Evolutionary conservation across 2,113 vertebrate genomes (phyloP).

Genomic region (Poicephalus meyeri): DNA sequence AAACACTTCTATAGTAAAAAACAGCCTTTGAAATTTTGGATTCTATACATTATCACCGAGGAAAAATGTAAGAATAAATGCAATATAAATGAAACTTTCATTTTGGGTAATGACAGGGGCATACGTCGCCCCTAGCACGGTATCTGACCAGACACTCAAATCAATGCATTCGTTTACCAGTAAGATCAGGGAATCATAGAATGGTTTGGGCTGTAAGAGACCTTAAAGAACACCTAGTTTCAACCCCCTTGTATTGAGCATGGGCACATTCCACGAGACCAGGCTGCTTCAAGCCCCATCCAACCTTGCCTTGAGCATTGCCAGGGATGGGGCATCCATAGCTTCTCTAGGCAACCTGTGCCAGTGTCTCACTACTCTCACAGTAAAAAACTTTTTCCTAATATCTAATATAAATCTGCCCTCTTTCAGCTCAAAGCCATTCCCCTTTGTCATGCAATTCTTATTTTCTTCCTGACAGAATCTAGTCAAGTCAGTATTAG

Average conservation of each 20-base stretch:
- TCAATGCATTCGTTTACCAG: neutral
- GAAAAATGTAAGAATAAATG: neutral
- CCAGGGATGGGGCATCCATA: neutral
- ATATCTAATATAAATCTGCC: neutral
- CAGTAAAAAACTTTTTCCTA: neutral
- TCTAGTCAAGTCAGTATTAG: neutral
- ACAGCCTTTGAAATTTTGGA: neutral
- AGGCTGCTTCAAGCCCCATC: neutral
- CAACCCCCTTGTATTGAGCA: neutral
- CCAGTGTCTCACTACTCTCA: neutral
- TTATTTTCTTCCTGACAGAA: neutral
- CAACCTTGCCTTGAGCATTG: neutral
- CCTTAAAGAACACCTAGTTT: neutral
- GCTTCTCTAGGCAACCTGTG: neutral
- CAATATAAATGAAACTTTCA: neutral
- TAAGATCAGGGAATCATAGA: neutral
- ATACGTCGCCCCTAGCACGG: neutral
- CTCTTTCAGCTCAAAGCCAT: neutral
- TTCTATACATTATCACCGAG: neutral
- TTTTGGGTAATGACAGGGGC: neutral
- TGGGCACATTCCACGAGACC: neutral
- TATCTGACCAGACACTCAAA: neutral
- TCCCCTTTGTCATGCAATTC: neutral
- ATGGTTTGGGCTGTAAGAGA: neutral
- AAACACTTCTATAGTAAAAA: neutral